Conservation (phyloP, 1,140 invertebrate genomes). For the Paralvinella palmiformis region DNA sequence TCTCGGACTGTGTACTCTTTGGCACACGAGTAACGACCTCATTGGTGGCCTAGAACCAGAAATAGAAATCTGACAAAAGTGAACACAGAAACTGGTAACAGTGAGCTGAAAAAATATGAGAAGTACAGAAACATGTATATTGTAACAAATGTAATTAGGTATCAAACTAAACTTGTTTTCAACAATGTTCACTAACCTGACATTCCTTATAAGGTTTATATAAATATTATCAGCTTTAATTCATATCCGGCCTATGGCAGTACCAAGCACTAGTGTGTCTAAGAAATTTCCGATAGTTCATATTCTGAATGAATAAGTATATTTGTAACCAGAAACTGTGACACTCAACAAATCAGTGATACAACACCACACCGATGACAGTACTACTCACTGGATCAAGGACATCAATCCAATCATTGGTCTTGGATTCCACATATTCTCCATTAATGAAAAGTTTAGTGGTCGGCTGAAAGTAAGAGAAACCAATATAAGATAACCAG, state of each 20-base stretch:
- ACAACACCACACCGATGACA: too few relatives aligned
- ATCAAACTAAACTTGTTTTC: not conserved
- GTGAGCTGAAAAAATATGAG: too few relatives aligned
- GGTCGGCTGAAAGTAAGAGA: constrained; percentile 36
- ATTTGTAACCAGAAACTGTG: not conserved
- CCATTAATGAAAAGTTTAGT: constrained; percentile 90
- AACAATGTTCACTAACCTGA: not conserved
- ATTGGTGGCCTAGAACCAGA: constrained; percentile 56
- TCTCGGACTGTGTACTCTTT: constrained; percentile 81
- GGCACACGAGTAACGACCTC: constrained; percentile 75
- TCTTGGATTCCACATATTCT: constrained; percentile 88
- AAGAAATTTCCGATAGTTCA: not conserved
- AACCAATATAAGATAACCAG: too few relatives aligned
- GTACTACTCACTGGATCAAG: constrained; percentile 78
- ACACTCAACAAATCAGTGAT: not conserved
- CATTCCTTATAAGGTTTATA: not conserved
- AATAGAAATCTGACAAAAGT: not conserved
- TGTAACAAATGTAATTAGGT: not conserved
- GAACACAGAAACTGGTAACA: too few relatives aligned
- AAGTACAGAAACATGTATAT: not conserved
- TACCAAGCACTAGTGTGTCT: not conserved
- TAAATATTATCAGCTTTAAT: not conserved
- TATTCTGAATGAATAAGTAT: not conserved
- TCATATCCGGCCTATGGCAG: not conserved
- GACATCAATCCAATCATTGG: constrained; percentile 86